A percentile compares a stretch with the other conserved stretches of the same genome.
phyloP scores from a whole-genome alignment of 1,140 invertebrate genomes.

The Centruroides vittatus region DNA sequence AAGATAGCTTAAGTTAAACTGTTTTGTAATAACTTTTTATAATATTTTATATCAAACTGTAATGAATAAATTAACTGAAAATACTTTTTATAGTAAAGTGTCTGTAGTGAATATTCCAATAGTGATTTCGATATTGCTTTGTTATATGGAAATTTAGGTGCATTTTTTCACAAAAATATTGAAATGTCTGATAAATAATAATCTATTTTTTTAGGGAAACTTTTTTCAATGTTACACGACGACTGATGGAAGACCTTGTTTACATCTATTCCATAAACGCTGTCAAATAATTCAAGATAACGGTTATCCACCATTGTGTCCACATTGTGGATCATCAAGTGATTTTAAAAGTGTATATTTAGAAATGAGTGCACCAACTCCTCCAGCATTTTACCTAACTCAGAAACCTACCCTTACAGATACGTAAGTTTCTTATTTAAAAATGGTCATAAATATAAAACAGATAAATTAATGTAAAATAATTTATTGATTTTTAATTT shows the following conservation, averaged over 20 bases:
- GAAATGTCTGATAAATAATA: too few species aligned
- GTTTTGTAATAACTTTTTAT: too few species aligned
- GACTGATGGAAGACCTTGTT: slow-evolving; percentile 19
- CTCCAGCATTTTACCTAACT: slow-evolving; percentile 41
- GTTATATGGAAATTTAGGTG: too few species aligned
- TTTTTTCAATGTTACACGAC: slow-evolving; percentile 49
- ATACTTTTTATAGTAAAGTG: too few species aligned
- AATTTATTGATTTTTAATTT: not conserved
- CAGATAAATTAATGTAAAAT: not conserved
- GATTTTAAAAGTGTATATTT: slow-evolving; percentile 41
- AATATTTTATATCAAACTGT: too few species aligned
- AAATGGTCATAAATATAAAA: not conserved
- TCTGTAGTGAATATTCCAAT: too few species aligned
- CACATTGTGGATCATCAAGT: slow-evolving; percentile 55
- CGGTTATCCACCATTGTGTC: slow-evolving; percentile 34
- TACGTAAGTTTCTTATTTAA: not conserved
- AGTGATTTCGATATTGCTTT: too few species aligned
- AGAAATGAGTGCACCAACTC: slow-evolving; percentile 38
- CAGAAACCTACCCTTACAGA: slow-evolving; percentile 26
- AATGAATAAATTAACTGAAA: too few species aligned
- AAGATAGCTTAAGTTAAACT: too few species aligned
- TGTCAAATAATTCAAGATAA: slow-evolving; percentile 38
- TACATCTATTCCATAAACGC: slow-evolving; percentile 55
- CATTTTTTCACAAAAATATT: too few species aligned
- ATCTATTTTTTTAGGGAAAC: slow-evolving; percentile 37